Evolutionary conservation across 2,113 vertebrate species (phyloP).

Genomic region (Opisthocomus hoazin): DNA sequence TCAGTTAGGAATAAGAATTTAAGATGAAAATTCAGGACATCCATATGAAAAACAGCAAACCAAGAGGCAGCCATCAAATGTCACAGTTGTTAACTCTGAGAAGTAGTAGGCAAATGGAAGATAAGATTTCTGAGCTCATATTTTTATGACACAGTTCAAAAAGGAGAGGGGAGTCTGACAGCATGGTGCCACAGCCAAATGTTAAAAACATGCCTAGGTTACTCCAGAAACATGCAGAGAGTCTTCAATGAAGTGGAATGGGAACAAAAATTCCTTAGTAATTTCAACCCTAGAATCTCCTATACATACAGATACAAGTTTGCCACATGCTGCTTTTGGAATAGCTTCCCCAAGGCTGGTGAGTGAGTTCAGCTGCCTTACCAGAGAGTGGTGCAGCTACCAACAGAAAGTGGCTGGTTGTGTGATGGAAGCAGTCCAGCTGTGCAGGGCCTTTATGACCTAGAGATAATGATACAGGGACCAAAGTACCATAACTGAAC

Average conservation of each 20-base stretch:
- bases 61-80: neutral
- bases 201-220: neutral
- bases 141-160: neutral
- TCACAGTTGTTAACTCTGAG: neutral
- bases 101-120: neutral
- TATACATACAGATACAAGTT: neutral
- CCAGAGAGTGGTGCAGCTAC: neutral
- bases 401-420: neutral
- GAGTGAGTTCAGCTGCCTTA: neutral
- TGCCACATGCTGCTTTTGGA: neutral
- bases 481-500: neutral
- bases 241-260: neutral
- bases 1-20: neutral
- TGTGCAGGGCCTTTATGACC: neutral
- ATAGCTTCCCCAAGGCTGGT: neutral
- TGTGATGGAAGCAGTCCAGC: neutral
- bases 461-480: neutral
- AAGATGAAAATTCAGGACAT: neutral
- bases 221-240: neutral
- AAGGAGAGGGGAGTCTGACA: neutral
- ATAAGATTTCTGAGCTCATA: neutral
- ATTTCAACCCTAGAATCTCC: neutral
- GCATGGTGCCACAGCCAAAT: neutral
- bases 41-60: neutral
- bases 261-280: neutral